Evolutionary conservation across 2,888 invertebrate genomes (phyloP), one percentile per base, ranked within the genome.

Genomic region (Aphrophora alni): DNA sequence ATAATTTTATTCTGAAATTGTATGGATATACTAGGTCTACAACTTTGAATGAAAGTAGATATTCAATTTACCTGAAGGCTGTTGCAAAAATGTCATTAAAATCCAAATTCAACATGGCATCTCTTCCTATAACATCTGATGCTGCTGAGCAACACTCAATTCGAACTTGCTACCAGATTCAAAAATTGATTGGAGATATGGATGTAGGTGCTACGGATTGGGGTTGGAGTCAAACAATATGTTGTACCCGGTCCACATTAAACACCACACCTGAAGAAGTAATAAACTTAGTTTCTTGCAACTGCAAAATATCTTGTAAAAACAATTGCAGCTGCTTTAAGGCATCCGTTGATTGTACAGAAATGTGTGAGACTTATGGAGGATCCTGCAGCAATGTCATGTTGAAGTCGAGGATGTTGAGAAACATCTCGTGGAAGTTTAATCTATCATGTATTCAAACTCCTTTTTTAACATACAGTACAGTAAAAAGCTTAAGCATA

Each of bases 281-380:
- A 1, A 28, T 78, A 2, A 71, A 78, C 28, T n/a, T n/a, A n/a
- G n/a, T n/a, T n/a, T n/a, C n/a, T n/a, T 78, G 78, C 71, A 33
- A 70, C 71, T 28, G 78, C 70, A 78, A 78, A 70, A 5, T 17
- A 38, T 28, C 38, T 33, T 78, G 71, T 71, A 24, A 70, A 38
- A 70, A 7, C 27, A 38, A 75, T 14, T 75, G 75, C 44, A 75
- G 44, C 38, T 75, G 75, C 24, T 38, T 75, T 75, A 75, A 10
- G 38, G 44, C 75, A 74, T 33, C 38, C 26, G 4, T 74, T 2
- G 28, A 38, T 75, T 75, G 38, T 38, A 75, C 75, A 38, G 8
- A 44, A 75, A 75, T 75, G 75, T 75, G 75, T 38, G n/a, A n/a
- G n/a, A n/a, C n/a, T n/a, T 75, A 25, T 75, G 44, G 75, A 21